These are phyloP conservation scores for Mustela nigripes DNA, from an alignment of 2,113 vertebrate species.

Conservation along the genomic window DNA sequence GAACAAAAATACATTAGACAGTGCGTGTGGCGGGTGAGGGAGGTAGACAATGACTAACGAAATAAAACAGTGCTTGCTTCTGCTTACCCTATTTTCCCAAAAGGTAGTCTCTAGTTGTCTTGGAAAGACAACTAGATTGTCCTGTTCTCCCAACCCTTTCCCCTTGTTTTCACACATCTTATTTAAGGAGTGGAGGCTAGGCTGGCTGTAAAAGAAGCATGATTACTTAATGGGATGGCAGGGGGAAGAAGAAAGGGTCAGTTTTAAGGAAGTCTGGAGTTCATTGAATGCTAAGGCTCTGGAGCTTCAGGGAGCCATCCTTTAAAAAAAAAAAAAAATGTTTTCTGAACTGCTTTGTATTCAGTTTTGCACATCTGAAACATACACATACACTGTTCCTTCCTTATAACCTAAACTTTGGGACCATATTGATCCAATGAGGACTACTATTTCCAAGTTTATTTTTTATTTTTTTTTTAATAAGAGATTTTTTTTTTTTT, in stretches of 20 bases:
- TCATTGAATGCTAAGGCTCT: neutral
- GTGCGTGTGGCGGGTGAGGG: neutral
- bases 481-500: too few relatives aligned
- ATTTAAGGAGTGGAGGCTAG: neutral
- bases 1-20: neutral
- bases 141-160: neutral
- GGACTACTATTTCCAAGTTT: neutral
- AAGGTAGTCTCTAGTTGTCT: neutral
- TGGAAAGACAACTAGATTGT: neutral
- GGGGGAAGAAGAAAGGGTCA: neutral
- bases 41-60: neutral
- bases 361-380: neutral
- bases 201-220: neutral
- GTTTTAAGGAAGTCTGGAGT: constrained; percentile 17
- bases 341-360: constrained; percentile 16
- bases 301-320: neutral
- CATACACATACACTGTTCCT: neutral
- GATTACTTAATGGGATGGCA: neutral
- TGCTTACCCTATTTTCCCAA: neutral
- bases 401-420: neutral
- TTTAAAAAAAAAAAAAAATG: neutral
- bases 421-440: neutral
- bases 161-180: neutral
- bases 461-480: too few relatives aligned
- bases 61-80: neutral